Base-by-base conservation (phyloP, 2,888 invertebrate genomes). In the Neria commutata region DNA sequence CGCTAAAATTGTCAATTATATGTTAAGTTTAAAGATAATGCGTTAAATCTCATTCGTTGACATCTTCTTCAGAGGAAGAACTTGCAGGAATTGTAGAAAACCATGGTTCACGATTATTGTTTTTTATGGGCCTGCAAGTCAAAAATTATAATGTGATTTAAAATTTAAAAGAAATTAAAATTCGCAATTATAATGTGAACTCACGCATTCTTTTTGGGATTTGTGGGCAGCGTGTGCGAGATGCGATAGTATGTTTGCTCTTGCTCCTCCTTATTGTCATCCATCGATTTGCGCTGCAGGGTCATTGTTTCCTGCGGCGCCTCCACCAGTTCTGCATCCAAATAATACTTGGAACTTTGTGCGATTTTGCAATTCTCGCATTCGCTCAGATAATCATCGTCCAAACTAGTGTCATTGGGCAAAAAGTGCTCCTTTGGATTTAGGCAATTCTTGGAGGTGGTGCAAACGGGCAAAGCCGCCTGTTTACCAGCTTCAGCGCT, bases 301-400 rank as follows among this genome's bases (percentile, higher is more conserved):
- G 89, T 89, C 89, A 89, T 89, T 1, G 88, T 89, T 77, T 88
- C 88, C 59, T 87, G 87, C 25, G 86, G 85, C 47, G 85, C 83
- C 62, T 85, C 85, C 37, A 66, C 74, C 40, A 76, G 67, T 65
- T 87, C 87, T 63, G 86, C 85, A 70, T 86, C 86, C 65, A 87
- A 81, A 75, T 86, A 87, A 73, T 86, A 86, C 64, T 89, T 86
- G 65, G 89, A 88, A 67, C 88, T 88, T 69, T 86, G 88, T 4
- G 89, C 88, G 51, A 90, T 89, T 81, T 92, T 91, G 83, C 92
- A 92, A 83, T 92, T 92, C 81, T 91, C 92, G 81, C 92, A 92
- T 82, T 92, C 92, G 81, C 89, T 91, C 67, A 91, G 85, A 77
- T 91, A 91, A 79, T 91, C 91, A 74, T 91, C 90, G 50, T 86